phyloP scores from a whole-genome alignment of 2,888 invertebrate genomes.

The Kuschelorhynchus macadamiae region DNA sequence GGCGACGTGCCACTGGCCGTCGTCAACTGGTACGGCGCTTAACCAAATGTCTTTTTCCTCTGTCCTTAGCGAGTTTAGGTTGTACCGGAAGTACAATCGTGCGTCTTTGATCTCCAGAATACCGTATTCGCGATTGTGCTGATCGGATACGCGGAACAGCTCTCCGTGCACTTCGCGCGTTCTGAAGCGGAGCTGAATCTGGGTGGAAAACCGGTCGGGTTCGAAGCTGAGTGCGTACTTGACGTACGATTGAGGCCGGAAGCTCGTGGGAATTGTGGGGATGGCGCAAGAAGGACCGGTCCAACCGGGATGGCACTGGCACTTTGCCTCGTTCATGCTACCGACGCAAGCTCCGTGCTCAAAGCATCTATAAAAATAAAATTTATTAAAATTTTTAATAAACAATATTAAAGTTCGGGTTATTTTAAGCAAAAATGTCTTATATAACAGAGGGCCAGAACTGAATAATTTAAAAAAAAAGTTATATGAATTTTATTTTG shows the following conservation, averaged over 20 bases:
- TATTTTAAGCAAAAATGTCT: too few relatives aligned
- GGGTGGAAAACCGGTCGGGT: slow-evolving; percentile 92
- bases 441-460: too few relatives aligned
- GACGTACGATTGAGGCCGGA: slow-evolving; percentile 95
- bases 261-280: slow-evolving; percentile 91
- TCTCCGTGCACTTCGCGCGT: slow-evolving; percentile 95
- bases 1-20: slow-evolving; percentile 98
- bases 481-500: too few relatives aligned
- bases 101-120: slow-evolving; percentile 93
- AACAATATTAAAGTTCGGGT: too few relatives aligned
- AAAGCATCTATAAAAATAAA: slow-evolving; percentile 76
- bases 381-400: too few relatives aligned
- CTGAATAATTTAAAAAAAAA: too few relatives aligned
- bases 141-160: slow-evolving; percentile 93
- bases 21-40: slow-evolving; percentile 90
- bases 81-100: slow-evolving; percentile 90
- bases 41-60: slow-evolving; percentile 94
- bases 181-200: slow-evolving; percentile 93
- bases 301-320: slow-evolving; percentile 97
- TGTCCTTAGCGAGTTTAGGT: slow-evolving; percentile 90
- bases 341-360: slow-evolving; percentile 96
- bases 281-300: slow-evolving; percentile 90
- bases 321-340: slow-evolving; percentile 88
- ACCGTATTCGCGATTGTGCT: slow-evolving; percentile 94
- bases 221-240: slow-evolving; percentile 96